Evolutionary conservation across 2,888 invertebrate genomes (phyloP).

Genomic region (Falcaria lacertinaria): DNA sequence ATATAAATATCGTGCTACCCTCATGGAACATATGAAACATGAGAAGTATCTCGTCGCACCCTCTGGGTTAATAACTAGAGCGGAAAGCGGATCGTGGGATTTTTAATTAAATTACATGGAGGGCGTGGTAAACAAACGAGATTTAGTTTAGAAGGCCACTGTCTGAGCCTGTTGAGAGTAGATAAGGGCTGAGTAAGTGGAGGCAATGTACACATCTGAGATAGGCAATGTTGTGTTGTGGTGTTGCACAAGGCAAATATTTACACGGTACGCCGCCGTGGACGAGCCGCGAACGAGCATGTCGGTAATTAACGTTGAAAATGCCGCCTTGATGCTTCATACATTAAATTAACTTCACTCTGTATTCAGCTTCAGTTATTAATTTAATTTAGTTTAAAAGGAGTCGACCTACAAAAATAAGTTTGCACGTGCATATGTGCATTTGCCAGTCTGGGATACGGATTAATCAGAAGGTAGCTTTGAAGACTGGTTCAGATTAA

Average conservation of each 20-base stretch:
- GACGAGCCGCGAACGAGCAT: constrained; percentile 19
- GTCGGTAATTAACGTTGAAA: constrained; percentile 18
- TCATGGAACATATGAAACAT: neutral
- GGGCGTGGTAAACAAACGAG: constrained; percentile 47
- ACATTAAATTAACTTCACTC: neutral
- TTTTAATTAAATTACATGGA: constrained; percentile 61
- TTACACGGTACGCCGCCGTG: constrained; percentile 30
- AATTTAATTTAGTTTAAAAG: neutral
- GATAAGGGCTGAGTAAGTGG: constrained; percentile 56
- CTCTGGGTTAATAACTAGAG: constrained; percentile 12
- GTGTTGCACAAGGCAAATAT: constrained; percentile 60
- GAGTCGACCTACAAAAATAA: too few species aligned
- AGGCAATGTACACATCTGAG: constrained; percentile 54
- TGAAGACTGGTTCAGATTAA: too few species aligned
- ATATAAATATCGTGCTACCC: neutral
- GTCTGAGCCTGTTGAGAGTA: constrained; percentile 43
- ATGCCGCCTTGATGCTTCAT: neutral
- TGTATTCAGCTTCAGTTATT: neutral
- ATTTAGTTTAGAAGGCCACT: constrained; percentile 43
- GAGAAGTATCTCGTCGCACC: neutral
- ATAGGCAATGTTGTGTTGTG: constrained; percentile 54
- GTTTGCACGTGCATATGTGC: too few species aligned
- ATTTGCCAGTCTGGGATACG: too few species aligned
- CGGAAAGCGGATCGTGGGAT: constrained; percentile 26
- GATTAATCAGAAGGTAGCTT: too few species aligned